phyloP scores from a whole-genome alignment of 2,888 invertebrate species.

The Eubasilissa splendida region DNA sequence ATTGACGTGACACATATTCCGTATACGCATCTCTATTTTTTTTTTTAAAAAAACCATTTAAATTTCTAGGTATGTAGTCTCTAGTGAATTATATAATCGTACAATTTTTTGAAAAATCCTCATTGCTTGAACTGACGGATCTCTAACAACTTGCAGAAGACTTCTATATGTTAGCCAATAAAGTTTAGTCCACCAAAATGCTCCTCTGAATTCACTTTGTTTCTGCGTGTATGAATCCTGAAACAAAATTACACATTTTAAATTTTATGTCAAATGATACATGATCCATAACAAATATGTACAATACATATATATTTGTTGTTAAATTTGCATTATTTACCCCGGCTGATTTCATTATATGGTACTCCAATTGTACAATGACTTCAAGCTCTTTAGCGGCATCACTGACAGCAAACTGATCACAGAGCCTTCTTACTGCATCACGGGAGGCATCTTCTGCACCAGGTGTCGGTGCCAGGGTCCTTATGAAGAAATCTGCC shows the following conservation, averaged over 20 bases:
- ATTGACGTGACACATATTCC: no score
- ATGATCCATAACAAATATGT: slow-evolving; percentile 3
- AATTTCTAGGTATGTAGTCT: no score
- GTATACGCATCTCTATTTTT: no score
- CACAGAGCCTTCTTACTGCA: slow-evolving; percentile 82
- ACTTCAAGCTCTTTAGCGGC: slow-evolving; percentile 84
- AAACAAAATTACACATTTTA: slow-evolving; percentile 29
- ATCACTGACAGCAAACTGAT: slow-evolving; percentile 84
- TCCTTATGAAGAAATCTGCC: slow-evolving; percentile 91
- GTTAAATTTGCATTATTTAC: slow-evolving; percentile 62
- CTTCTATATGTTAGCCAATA: slow-evolving; percentile 84
- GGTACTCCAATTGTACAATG: slow-evolving; percentile 81
- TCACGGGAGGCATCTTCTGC: slow-evolving; percentile 81
- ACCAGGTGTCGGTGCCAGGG: slow-evolving; percentile 85
- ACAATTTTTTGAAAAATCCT: slow-evolving; percentile 88
- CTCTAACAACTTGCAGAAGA: slow-evolving; percentile 81
- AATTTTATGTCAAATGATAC: background rate
- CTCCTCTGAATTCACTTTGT: slow-evolving; percentile 68
- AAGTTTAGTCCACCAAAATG: slow-evolving; percentile 81
- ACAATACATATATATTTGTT: background rate
- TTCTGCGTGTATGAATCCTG: slow-evolving; percentile 59
- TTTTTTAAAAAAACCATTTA: no score
- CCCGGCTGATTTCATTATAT: slow-evolving; percentile 74
- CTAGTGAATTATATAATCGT: slow-evolving; percentile 62
- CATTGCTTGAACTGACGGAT: slow-evolving; percentile 85